Percentiles rank a stretch among this genome's conserved stretches.
Evolutionary conservation across 1,140 invertebrate genomes (phyloP).

Genomic region (Drosophila nebulosa): DNA sequence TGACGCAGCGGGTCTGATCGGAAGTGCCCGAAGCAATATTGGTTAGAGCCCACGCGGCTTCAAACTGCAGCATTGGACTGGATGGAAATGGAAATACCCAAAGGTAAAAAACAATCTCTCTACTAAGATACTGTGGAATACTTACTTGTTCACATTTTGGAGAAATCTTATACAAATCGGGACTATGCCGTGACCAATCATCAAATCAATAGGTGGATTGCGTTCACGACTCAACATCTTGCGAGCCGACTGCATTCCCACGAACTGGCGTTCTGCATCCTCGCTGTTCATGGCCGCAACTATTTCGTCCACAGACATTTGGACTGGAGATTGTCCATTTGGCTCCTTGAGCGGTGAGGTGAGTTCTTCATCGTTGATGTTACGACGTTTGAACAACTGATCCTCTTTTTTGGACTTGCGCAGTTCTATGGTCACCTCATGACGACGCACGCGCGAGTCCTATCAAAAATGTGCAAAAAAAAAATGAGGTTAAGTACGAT

Average conservation of each 20-base stretch:
- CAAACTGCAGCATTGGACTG: constrained; percentile 95
- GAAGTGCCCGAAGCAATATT: constrained; percentile 98
- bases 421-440: constrained; percentile 93
- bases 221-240: constrained; percentile 95
- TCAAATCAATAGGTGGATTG: constrained; percentile 95
- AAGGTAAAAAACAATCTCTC: background rate
- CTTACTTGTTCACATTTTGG: constrained; percentile 86
- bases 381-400: constrained; percentile 95
- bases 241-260: constrained; percentile 89
- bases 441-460: constrained; percentile 93
- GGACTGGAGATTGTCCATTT: constrained; percentile 81
- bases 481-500: constrained; percentile 46
- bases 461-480: constrained; percentile 69
- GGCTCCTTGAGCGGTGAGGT: constrained; percentile 83
- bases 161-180: constrained; percentile 92
- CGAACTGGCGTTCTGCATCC: constrained; percentile 84
- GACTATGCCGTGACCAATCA: constrained; percentile 93
- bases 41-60: constrained; percentile 98
- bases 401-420: constrained; percentile 97
- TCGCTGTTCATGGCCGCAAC: constrained; percentile 84
- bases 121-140: constrained; percentile 2
- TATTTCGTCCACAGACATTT: constrained; percentile 84
- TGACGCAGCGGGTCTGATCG: constrained; percentile 93
- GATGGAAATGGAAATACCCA: background rate
- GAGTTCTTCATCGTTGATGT: constrained; percentile 85